Evolutionary conservation across 2,888 invertebrate genomes (phyloP), one percentile per base, ranked within the genome.

Genomic region (Caradrina clavipalpis): DNA sequence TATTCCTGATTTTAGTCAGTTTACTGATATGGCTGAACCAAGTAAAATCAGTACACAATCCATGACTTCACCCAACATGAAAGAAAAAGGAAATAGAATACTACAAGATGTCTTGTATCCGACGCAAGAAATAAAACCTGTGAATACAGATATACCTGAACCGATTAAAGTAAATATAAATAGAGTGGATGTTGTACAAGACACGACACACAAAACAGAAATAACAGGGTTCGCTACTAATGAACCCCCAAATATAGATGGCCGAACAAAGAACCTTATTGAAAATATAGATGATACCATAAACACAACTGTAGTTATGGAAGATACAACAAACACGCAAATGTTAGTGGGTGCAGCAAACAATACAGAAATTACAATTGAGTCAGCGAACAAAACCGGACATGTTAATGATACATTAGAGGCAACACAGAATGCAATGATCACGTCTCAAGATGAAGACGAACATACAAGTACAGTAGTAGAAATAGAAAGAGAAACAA

Each of bases 91-190:
- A 62, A 75, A 61, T 19, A 76, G 72, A 56, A 65, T 76, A 63
- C 62, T 86, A 45, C 86, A 89, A 70, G 90, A 91, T 80, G 91
- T 91, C 6, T 74, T 92, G 57, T 92, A 92, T 81, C 92, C 92
- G 1, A 90, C 91, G n/a, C 90, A 89, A 88, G 92, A 92, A 89
- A 92, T 92, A 64, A 91, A 91, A 80, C 91, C 91, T 11, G 86
- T 90, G 0, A 89, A 88, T 76, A 83, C 85, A 68, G 87, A 89
- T 59, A 61, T 70, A 56, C 64, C 71, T 15, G 82, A 83, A 26
- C 68, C 74, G 21, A 68, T 81, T 47, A 84, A 81, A 63, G 54
- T 68, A 7, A 51, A 73, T 73, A 26, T 69, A 73, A 74, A 78
- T 50, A 82, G 77, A 74, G 22, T 35, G 8, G 81, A 74, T 63